phyloP scores from a whole-genome alignment of 2,888 invertebrate species.

The Sinopyrophorus schimmeli region DNA sequence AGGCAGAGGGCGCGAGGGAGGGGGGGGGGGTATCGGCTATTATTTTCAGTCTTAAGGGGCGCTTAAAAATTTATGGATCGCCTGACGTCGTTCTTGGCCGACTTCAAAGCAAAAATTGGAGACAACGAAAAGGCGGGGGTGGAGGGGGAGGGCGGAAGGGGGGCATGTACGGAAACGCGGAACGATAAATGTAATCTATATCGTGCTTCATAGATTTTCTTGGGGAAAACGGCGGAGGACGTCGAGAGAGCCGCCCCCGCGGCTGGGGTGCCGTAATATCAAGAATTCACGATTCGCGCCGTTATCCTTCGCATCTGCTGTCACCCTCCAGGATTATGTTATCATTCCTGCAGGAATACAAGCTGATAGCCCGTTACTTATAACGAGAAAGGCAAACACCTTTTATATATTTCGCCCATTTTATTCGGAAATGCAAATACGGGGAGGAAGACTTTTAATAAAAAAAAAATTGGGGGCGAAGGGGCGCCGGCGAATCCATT shows the following conservation, averaged over 20 bases:
- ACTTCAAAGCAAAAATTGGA: not conserved
- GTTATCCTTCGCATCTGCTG: conserved; percentile 26
- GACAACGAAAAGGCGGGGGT: conserved; percentile 3
- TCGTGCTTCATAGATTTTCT: conserved; percentile 14
- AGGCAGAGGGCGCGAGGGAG: not conserved
- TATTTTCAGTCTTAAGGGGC: not conserved
- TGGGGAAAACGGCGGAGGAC: conserved; percentile 5
- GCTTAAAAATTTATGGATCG: not conserved
- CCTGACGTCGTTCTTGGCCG: not conserved
- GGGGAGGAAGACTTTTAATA: too few species aligned
- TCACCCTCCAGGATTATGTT: conserved; percentile 24
- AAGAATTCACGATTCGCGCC: conserved; percentile 18
- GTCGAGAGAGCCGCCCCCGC: conserved; percentile 5
- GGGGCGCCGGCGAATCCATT: too few species aligned
- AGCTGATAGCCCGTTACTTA: conserved; percentile 12
- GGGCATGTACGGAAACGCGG: conserved; percentile 4
- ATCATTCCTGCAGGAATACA: conserved; percentile 17
- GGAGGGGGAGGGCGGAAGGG: not conserved
- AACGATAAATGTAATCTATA: conserved; percentile 18
- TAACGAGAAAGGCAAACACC: too few species aligned
- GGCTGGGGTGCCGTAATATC: conserved; percentile 22
- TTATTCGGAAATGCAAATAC: too few species aligned
- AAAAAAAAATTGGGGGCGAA: too few species aligned
- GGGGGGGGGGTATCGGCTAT: not conserved
- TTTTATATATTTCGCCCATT: too few species aligned